A percentile compares a stretch with the other conserved stretches of the same genome.
Evolutionary conservation across 1,140 invertebrate species (phyloP).

Genomic region (Ericerus pela): DNA sequence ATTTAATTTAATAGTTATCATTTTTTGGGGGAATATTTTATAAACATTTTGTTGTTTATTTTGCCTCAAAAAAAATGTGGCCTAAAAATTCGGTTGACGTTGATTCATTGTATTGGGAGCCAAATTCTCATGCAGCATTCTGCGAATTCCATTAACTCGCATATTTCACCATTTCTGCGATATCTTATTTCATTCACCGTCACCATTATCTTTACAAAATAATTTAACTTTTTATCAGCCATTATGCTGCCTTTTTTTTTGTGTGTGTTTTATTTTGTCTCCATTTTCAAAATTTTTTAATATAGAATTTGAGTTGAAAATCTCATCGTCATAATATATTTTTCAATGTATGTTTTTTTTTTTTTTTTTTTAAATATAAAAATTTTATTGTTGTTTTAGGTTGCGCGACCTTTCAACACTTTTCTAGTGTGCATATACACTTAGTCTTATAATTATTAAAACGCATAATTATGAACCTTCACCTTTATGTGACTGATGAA

Average conservation of each 20-base stretch:
- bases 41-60: too few species aligned
- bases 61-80: too few species aligned
- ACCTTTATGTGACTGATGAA: not conserved
- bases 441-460: not conserved
- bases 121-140: too few species aligned
- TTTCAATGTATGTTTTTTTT: not conserved
- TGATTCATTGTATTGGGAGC: too few species aligned
- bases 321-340: not conserved
- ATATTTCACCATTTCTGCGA: too few species aligned
- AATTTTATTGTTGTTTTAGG: constrained; percentile 11
- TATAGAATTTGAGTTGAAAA: too few species aligned
- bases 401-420: not conserved
- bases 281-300: constrained; percentile 10
- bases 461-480: not conserved
- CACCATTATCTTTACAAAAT: not conserved
- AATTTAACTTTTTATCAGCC: not conserved
- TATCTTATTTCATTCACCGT: not conserved
- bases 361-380: not conserved
- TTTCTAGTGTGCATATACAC: not conserved
- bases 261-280: not conserved
- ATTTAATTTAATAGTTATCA: too few species aligned
- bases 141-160: too few species aligned
- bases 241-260: not conserved
- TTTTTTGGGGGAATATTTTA: too few species aligned
- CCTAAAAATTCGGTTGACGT: too few species aligned